Evolutionary conservation across 2,888 invertebrate species (phyloP).

Genomic region (Cecidostiba fungosa): DNA sequence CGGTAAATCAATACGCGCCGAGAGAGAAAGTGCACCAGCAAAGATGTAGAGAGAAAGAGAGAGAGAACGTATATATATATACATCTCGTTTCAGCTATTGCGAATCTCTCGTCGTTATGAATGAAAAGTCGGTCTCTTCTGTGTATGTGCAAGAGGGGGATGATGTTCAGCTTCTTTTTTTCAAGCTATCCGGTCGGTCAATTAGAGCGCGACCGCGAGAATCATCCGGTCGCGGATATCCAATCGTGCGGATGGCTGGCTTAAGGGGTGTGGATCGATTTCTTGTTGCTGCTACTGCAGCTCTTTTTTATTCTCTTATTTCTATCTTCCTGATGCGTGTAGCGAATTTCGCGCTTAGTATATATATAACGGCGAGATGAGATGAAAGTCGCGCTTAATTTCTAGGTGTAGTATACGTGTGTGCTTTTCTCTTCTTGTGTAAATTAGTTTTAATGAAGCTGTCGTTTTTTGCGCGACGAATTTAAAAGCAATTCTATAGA

Average conservation of each 20-base stretch:
- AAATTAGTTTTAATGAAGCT: background rate
- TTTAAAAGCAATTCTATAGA: too few species aligned
- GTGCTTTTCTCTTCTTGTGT: background rate
- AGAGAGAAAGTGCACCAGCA: conserved; percentile 51
- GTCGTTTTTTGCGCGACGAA: background rate
- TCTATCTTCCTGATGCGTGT: background rate
- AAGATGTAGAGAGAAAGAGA: conserved; percentile 33
- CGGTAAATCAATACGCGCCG: conserved; percentile 66
- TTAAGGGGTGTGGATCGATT: conserved; percentile 8
- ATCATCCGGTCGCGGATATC: background rate
- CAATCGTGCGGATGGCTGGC: background rate
- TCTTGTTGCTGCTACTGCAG: background rate
- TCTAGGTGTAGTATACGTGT: background rate
- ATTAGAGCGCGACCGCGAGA: conserved; percentile 3
- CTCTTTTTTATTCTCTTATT: background rate
- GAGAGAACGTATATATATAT: conserved; percentile 10
- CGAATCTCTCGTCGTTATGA: background rate
- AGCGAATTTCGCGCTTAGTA: background rate
- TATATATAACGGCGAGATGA: too few species aligned
- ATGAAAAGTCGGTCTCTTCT: background rate
- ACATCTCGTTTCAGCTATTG: conserved; percentile 10
- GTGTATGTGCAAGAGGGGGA: background rate
- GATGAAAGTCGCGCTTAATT: background rate
- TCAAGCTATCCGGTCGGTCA: background rate
- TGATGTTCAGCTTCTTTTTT: background rate